Evolutionary conservation across 1,140 invertebrate genomes (phyloP).

Genomic region (Lasioglossum albipes): DNA sequence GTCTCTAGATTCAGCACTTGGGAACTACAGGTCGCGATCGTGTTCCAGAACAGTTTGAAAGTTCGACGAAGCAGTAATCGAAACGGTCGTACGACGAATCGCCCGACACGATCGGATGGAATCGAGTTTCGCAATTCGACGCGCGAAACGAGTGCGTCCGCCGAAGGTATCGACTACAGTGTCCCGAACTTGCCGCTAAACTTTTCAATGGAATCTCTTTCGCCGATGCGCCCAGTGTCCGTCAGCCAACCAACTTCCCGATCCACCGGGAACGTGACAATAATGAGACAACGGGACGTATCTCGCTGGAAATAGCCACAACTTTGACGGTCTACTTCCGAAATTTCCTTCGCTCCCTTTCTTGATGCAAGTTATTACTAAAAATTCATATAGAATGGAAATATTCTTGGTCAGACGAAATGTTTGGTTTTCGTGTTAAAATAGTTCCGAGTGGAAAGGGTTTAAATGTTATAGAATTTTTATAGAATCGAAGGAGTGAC

Average conservation of each 20-base stretch:
- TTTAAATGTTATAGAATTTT: too few relatives aligned
- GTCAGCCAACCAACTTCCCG: neutral
- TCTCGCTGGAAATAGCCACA: neutral
- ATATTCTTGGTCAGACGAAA: too few relatives aligned
- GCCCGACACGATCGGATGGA: neutral
- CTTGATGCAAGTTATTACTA: too few relatives aligned
- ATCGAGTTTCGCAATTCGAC: conserved; percentile 8
- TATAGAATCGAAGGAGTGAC: too few relatives aligned
- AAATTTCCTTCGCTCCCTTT: too few relatives aligned
- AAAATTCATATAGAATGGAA: too few relatives aligned
- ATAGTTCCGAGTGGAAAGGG: too few relatives aligned
- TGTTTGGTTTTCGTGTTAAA: too few relatives aligned
- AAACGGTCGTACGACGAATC: neutral
- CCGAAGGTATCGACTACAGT: neutral
- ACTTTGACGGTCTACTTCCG: too few relatives aligned
- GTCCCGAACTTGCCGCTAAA: conserved; percentile 2
- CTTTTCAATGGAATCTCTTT: conserved; percentile 18
- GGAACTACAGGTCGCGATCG: neutral
- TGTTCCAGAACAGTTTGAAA: neutral
- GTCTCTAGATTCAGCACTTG: too few relatives aligned
- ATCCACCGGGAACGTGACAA: neutral
- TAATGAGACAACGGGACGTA: neutral
- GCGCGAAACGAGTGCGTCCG: neutral
- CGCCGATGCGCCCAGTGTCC: neutral
- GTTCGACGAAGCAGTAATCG: conserved; percentile 1